Evolutionary conservation across 2,113 vertebrate genomes (phyloP).

Genomic region (Sphyrna mokarran): DNA sequence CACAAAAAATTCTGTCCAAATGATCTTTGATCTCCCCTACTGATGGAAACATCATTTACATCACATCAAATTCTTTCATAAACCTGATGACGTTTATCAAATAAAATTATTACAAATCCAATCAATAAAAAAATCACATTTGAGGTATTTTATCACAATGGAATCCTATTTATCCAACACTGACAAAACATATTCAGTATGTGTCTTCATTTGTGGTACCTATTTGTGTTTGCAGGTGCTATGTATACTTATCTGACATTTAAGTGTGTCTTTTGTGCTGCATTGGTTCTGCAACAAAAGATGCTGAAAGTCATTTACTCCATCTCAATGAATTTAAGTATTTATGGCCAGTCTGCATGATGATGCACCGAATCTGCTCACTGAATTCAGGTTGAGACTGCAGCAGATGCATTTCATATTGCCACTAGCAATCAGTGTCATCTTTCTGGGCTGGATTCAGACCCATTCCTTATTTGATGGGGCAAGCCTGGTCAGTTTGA

Average conservation of each 20-base stretch:
- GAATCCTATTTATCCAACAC: neutral
- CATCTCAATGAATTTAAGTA: neutral
- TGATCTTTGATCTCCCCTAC: neutral
- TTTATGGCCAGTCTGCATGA: neutral
- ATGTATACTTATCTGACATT: neutral
- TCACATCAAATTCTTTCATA: neutral
- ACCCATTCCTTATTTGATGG: neutral
- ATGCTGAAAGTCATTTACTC: neutral
- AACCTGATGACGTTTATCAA: neutral
- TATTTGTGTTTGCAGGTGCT: neutral
- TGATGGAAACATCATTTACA: neutral
- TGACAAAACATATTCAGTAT: neutral
- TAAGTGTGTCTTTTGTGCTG: too few species aligned
- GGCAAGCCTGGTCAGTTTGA: neutral
- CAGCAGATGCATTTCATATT: neutral
- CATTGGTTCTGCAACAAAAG: neutral
- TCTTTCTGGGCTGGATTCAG: neutral
- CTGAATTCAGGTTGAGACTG: neutral
- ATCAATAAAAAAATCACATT: neutral
- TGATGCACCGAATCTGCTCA: neutral
- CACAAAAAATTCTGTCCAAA: neutral
- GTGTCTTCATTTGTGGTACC: neutral
- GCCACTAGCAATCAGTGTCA: neutral
- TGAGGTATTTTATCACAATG: neutral
- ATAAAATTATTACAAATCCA: neutral